Base-by-base conservation (phyloP, 1,140 invertebrate genomes). In the Campoletis sonorensis region DNA sequence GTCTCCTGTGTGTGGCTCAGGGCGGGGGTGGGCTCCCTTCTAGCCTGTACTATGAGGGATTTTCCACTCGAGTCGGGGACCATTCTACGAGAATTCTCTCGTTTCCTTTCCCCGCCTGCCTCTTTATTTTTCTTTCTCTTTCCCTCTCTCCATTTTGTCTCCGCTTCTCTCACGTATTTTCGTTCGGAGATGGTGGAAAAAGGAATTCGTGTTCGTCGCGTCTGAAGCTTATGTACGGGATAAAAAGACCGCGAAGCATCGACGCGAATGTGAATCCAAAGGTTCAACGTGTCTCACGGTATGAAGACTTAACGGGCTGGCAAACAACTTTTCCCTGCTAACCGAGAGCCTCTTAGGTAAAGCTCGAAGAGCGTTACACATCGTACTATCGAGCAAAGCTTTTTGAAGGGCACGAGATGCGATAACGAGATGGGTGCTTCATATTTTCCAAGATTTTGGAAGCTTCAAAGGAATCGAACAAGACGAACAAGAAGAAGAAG, bases 231-330 rank as follows among this genome's bases (percentile, higher is more conserved):
- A 54, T 54, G n/a, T 64, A 64, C 11, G 26, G 67, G 30, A 70
- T 70, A 70, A 70, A 70, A 70, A 70, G n/a, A 16, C 13, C 30
- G 15, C 67, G 13, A n/a, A 70, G 67, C 30, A 33, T 33, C 67
- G 67, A 70, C 67, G 30, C 72, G 72, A 51, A 49, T 18, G 68
- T n/a, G 37, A 72, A 10, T 72, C 33, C 40, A 15, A 54, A 54
- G 40, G 26, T 30, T 75, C 37, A 54, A 49, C 72, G 49, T 45
- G 40, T 51, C 72, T 75, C 72, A 51, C 72, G 72, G 40, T 33
- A 70, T n/a, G 72, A 75, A 27, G 40, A 67, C 58, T 78, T 78
- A 78, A 78, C 54, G 21, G 64, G 76, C 76, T 68, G 76, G 76
- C 58, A 78, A 78, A 78, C 76, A 78, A 78, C 30, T 30, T 78